Evolutionary conservation across 2,113 vertebrate genomes (phyloP), one percentile per base, ranked within the genome.

Genomic region (Coptodon rendalli): DNA sequence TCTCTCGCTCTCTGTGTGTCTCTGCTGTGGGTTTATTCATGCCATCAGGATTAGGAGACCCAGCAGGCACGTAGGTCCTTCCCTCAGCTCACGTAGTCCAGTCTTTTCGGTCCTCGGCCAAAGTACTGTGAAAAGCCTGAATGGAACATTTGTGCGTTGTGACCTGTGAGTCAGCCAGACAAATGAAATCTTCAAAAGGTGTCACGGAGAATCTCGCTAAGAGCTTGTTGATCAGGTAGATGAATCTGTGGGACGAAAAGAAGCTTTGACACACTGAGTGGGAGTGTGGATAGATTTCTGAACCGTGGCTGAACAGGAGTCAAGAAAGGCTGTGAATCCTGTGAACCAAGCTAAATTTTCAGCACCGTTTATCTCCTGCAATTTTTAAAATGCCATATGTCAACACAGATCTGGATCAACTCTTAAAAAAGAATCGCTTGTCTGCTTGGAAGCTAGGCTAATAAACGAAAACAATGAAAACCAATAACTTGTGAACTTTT

Each of bases 151-250:
- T 68, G 54, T 17, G 8, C 2, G 1, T 22, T 14, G 63, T 22
- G 90, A 88, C 79, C 84, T 5, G 53, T 68, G 85, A 89, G 63
- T 88, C 83, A 91, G 22, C 43, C 45, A 29, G 43, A 90, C 43
- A 27, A 71, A 71, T 38, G 14, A 88, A 85, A 38, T 14, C 22
- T 10, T 54, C 1, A 29, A 50, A 84, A 34, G 78, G n/a, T 45
- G 52, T 80, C 53, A 31, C 31, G 16, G 4, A 12, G n/a, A 6
- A 14, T 45, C 81, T 81, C 4, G 6, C 54, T 31, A 80, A 68
- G 56, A 22, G n/a, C 43, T 27, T 78, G 73, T 83, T 85, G 31
- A 34, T 12, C 50, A 36, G 38, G 34, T 19, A 63, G 59, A 40
- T 61, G 9, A 79, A 63, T 48, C 34, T 59, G n/a, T 50, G 3